Percentiles rank a stretch among this genome's conserved stretches.
These are phyloP conservation scores for Venusia cambrica DNA, from an alignment of 2,888 invertebrate genomes.

Conservation along the genomic window DNA sequence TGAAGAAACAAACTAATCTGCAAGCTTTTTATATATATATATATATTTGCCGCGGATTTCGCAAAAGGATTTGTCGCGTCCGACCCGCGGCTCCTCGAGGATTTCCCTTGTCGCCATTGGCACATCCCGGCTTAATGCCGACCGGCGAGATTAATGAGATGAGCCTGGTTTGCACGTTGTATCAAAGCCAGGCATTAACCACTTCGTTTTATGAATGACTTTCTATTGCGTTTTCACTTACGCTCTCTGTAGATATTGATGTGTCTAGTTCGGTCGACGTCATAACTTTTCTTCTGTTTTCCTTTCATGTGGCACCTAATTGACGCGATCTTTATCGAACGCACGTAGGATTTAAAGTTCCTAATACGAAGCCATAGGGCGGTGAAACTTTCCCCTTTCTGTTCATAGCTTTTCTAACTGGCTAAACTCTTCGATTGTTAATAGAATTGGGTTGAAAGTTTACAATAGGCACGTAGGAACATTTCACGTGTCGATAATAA, in stretches of 20 bases:
- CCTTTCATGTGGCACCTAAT: conserved; percentile 11
- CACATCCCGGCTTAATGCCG: conserved; percentile 70
- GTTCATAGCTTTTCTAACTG: conserved; percentile 47
- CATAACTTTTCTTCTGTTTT: conserved; percentile 24
- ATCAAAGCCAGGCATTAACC: conserved; percentile 37
- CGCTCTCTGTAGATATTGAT: conserved; percentile 19
- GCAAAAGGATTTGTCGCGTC: conserved; percentile 64
- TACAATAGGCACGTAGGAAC: conserved; percentile 69
- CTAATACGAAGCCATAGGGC: conserved; percentile 28
- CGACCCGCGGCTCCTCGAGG: conserved; percentile 57
- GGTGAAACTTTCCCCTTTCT: conserved; percentile 41
- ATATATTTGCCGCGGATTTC: conserved; percentile 63
- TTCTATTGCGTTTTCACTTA: conserved; percentile 33
- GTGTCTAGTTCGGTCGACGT: conserved; percentile 22
- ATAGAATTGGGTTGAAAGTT: conserved; percentile 61
- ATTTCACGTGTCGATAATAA: conserved; percentile 62
- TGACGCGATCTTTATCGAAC: conserved; percentile 18
- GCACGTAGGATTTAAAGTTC: conserved; percentile 14
- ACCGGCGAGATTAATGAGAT: conserved; percentile 76
- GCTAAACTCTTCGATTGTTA: conserved; percentile 55
- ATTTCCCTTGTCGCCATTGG: conserved; percentile 71
- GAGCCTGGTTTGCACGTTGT: conserved; percentile 45
- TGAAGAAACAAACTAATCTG: conserved; percentile 30
- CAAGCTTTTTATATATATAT: conserved; percentile 48
- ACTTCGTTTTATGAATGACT: conserved; percentile 41